A percentile compares a stretch with the other conserved stretches of the same genome.
phyloP scores from a whole-genome alignment of 2,888 invertebrate genomes.

The Lepidochitona cinerea region DNA sequence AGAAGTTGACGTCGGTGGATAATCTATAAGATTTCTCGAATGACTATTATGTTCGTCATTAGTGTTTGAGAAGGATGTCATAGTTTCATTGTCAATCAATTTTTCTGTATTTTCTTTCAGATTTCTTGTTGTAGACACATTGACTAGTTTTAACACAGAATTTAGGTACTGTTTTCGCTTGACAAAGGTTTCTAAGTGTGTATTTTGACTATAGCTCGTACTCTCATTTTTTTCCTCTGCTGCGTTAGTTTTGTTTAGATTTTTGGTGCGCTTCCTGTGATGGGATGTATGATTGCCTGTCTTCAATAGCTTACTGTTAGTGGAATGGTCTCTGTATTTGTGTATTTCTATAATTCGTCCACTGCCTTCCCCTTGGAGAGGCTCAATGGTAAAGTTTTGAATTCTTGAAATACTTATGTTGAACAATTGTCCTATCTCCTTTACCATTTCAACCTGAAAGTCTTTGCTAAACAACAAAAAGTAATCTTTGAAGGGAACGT shows the following conservation, averaged over 20 bases:
- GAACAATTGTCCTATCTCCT: conserved; percentile 28
- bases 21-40: background rate
- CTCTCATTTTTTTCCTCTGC: too few relatives aligned
- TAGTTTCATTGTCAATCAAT: background rate
- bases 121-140: background rate
- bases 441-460: conserved; percentile 18
- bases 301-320: background rate
- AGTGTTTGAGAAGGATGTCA: background rate
- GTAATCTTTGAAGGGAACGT: conserved; percentile 32
- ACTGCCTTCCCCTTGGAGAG: background rate
- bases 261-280: background rate
- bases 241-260: background rate
- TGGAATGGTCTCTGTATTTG: background rate
- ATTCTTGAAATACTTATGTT: conserved; percentile 44
- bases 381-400: conserved; percentile 29
- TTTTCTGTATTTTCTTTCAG: background rate
- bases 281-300: background rate
- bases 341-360: background rate
- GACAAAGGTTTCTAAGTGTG: too few relatives aligned
- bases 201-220: too few relatives aligned
- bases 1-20: background rate
- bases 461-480: conserved; percentile 8
- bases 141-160: background rate
- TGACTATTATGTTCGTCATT: background rate
- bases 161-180: background rate